phyloP scores from a whole-genome alignment of 1,140 invertebrate genomes.

The Calliphora vicina region DNA sequence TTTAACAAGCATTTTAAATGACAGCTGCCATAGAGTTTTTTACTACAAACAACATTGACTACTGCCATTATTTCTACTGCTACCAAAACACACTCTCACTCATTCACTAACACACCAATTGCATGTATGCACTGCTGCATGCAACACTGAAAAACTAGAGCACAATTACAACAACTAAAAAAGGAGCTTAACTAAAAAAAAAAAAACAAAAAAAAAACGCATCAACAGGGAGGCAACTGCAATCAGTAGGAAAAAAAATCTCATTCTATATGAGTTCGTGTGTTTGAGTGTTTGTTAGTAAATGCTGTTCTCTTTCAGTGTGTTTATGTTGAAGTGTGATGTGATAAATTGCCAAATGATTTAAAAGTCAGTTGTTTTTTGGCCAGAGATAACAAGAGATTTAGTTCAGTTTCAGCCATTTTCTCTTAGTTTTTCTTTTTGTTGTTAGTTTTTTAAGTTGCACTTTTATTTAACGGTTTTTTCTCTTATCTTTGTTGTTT shows the following conservation, averaged over 20 bases:
- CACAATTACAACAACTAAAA: too few relatives aligned
- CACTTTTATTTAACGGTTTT: neutral
- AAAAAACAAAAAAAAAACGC: too few relatives aligned
- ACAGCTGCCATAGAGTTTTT: constrained; percentile 20
- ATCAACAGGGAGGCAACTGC: too few relatives aligned
- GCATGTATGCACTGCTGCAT: too few relatives aligned
- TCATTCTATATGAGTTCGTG: too few relatives aligned
- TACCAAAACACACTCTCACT: neutral
- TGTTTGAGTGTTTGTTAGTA: neutral
- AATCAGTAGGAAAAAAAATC: too few relatives aligned
- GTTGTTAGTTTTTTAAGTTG: neutral
- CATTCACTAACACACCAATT: too few relatives aligned
- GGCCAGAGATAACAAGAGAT: neutral
- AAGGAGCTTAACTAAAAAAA: too few relatives aligned
- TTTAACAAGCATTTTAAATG: constrained; percentile 35
- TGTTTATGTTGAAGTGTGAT: constrained; percentile 13
- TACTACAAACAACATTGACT: neutral
- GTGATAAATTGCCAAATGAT: constrained; percentile 35
- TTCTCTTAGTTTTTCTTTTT: neutral
- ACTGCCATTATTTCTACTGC: neutral
- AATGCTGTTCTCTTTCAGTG: neutral
- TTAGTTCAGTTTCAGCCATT: neutral
- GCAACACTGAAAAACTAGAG: too few relatives aligned
- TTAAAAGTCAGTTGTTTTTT: constrained; percentile 24
- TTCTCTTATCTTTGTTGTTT: neutral